Base-by-base conservation (phyloP, 2,888 invertebrate species). In the Sceliomorpha sp. region DNA sequence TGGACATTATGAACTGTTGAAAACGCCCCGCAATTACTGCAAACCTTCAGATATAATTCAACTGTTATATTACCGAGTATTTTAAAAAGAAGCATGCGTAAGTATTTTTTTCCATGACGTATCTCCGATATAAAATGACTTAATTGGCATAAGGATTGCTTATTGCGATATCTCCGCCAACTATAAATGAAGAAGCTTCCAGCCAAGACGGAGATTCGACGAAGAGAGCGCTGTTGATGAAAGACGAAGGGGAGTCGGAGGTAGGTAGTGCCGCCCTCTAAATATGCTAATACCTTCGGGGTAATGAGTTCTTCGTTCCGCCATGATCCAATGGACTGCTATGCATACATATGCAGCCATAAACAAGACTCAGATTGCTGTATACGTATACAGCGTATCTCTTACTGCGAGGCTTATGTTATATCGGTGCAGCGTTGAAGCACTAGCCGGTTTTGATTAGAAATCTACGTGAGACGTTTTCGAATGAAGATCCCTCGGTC, bases 301-400 rank as follows among this genome's bases (percentile, higher is more conserved):
- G 80, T 87, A 87, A 87, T 87, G 87, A 87, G 86, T 86, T 87
- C 83, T 78, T 83, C 80, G 81, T 78, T 76, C 77, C 78, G 77
- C 72, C 75, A 47, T 76, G 79, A 78, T 78, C 78, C 78, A 72
- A 71, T 74, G 77, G 76, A 75, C 81, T 81, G 80, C 84, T 81
- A 86, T 85, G 85, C 86, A 86, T 87, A 84, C 82, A 85, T 83
- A 87, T 85, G 83, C 80, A 79, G 82, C 79, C 78, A 85, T 87
- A 86, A 87, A 87, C 84, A 81, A 83, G 79, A 81, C 77, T 82
- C 76, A 76, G 80, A 83, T 83, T 77, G 76, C 76, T 58, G 58
- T 53, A 47, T 53, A 50, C 44, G 42, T 75, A 77, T 79, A 74
- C 74, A 63, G 63, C 72, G 55, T 72, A 75, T 71, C 75, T 71